Evolutionary conservation across 2,113 vertebrate genomes (phyloP).

Genomic region (Hippoglossus stenolepis): DNA sequence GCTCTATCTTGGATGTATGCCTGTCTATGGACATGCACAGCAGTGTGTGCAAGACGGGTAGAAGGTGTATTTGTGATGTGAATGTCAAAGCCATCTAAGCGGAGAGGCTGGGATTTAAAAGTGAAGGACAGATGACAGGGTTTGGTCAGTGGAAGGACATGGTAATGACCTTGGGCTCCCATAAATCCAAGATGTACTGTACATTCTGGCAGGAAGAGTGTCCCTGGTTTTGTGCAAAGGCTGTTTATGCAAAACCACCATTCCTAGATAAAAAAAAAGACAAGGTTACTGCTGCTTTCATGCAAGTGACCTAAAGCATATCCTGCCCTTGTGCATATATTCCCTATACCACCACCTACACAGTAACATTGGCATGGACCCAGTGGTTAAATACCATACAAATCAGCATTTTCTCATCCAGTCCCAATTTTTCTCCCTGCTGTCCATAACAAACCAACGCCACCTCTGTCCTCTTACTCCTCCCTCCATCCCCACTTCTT

Average conservation of each 20-base stretch:
- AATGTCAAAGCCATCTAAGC: slow-evolving; percentile 29
- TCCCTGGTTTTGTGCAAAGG: slow-evolving; percentile 32
- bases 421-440: slow-evolving; percentile 12
- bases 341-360: slow-evolving; percentile 5
- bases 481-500: slow-evolving; percentile 41
- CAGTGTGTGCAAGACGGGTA: slow-evolving; percentile 1
- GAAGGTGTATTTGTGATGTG: slow-evolving; percentile 54
- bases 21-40: slow-evolving; percentile 26
- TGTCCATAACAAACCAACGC: slow-evolving; percentile 58
- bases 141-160: slow-evolving; percentile 35
- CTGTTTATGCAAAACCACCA: slow-evolving; percentile 27
- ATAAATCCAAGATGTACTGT: slow-evolving; percentile 22
- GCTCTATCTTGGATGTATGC: slow-evolving; percentile 19
- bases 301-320: slow-evolving; percentile 37
- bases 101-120: slow-evolving; percentile 35
- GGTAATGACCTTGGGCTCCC: slow-evolving; percentile 48
- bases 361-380: slow-evolving; percentile 22
- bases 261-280: slow-evolving; percentile 39
- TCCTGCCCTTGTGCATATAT: not conserved
- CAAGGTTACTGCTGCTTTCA: slow-evolving; percentile 38
- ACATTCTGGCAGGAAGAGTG: not conserved
- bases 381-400: slow-evolving; percentile 43
- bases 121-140: slow-evolving; percentile 47
- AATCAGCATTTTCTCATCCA: slow-evolving; percentile 35
- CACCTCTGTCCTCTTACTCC: slow-evolving; percentile 36